Evolutionary conservation across 1,140 invertebrate genomes (phyloP).

Genomic region (Meloidogyne chitwoodi): DNA sequence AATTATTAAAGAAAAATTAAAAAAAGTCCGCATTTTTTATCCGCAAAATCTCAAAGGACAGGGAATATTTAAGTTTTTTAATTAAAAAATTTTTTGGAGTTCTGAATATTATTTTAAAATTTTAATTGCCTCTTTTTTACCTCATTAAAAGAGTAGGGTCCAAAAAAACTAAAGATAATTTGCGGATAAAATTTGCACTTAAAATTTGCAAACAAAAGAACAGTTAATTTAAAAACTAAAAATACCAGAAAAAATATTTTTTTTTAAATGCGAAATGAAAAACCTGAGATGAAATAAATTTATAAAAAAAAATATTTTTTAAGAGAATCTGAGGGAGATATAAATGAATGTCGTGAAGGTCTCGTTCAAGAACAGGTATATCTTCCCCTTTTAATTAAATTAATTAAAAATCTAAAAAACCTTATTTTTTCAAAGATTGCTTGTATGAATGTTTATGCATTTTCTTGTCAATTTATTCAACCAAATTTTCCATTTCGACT

Average conservation of each 20-base stretch:
- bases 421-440: conserved; percentile 29
- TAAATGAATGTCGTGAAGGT: conserved; percentile 48
- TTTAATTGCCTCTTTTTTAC: too few relatives aligned
- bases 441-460: conserved; percentile 42
- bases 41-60: not conserved
- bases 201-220: not conserved
- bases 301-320: not conserved
- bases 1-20: not conserved
- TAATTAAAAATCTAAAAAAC: too few relatives aligned
- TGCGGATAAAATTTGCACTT: not conserved
- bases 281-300: too few relatives aligned
- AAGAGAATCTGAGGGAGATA: conserved; percentile 16
- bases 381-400: too few relatives aligned
- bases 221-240: conserved; percentile 31
- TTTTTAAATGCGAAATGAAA: too few relatives aligned
- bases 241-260: too few relatives aligned
- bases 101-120: too few relatives aligned
- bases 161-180: not conserved
- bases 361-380: conserved; percentile 38
- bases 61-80: too few relatives aligned
- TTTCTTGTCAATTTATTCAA: conserved; percentile 49
- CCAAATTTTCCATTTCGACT: conserved; percentile 42
- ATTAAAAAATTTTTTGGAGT: too few relatives aligned
- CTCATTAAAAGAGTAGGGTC: conserved; percentile 3
- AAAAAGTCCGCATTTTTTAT: not conserved